Evolutionary conservation across 2,797 vertebrate genomes (phyloP).

Genomic region (Pseudochaenichthys georgianus): DNA sequence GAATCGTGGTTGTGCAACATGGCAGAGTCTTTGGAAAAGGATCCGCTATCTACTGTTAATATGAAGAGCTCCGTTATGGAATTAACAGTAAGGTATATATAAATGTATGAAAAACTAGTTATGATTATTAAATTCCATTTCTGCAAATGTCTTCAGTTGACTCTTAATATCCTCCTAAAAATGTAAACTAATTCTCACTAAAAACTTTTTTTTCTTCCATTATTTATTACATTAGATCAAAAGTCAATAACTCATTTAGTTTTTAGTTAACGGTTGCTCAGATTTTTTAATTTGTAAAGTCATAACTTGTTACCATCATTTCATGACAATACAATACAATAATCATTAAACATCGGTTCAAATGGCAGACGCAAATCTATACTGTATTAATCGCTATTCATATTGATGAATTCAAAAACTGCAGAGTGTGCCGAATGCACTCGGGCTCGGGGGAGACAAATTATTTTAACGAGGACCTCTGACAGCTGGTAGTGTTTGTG

Average conservation of each 20-base stretch:
- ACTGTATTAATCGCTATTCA: conserved; percentile 50
- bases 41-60: too few relatives aligned
- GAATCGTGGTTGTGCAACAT: too few relatives aligned
- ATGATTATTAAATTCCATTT: too few relatives aligned
- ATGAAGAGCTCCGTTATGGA: too few relatives aligned
- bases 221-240: background rate
- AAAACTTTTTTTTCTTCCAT: conserved; percentile 8
- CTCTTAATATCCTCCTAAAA: background rate
- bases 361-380: conserved; percentile 7
- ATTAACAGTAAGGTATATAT: too few relatives aligned
- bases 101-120: too few relatives aligned
- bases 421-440: conserved; percentile 54
- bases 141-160: too few relatives aligned
- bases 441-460: conserved; percentile 45
- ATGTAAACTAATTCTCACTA: background rate
- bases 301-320: conserved; percentile 5
- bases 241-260: background rate
- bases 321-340: conserved; percentile 1
- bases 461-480: conserved; percentile 65
- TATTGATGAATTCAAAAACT: conserved; percentile 44
- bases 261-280: conserved; percentile 8
- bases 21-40: too few relatives aligned
- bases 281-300: background rate
- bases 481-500: conserved; percentile 41
- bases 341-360: conserved; percentile 20